Evolutionary conservation across 1,140 invertebrate species (phyloP).

Genomic region (Asobara japonica): DNA sequence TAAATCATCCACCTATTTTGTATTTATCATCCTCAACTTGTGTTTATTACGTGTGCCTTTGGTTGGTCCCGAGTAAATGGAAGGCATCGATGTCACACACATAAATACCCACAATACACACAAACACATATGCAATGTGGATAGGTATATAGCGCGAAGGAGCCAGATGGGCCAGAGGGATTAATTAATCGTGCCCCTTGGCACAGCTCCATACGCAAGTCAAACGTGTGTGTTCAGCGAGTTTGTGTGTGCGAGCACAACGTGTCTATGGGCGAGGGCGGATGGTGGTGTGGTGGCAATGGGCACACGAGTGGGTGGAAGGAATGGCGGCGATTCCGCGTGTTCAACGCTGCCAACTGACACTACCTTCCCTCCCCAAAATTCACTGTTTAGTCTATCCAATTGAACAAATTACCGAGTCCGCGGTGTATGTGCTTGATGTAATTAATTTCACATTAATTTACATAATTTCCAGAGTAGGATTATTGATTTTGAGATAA

Average conservation of each 20-base stretch:
- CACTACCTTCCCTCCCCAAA: background rate
- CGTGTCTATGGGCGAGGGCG: background rate
- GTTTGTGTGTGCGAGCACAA: conserved; percentile 2
- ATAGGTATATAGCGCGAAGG: conserved; percentile 24
- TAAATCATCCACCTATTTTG: background rate
- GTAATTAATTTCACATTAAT: background rate
- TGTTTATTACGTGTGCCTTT: conserved; percentile 5
- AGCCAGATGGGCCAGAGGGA: conserved; percentile 39
- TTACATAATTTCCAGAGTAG: too few relatives aligned
- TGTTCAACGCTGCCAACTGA: conserved; percentile 12
- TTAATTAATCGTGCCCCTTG: conserved; percentile 41
- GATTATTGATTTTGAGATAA: background rate
- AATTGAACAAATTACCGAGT: background rate
- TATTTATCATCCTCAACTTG: background rate
- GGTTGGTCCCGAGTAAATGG: background rate
- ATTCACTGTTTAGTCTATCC: conserved; percentile 7
- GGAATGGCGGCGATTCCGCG: background rate
- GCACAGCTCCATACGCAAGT: conserved; percentile 31
- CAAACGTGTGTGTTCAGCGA: background rate
- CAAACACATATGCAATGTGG: background rate
- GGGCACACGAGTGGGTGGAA: conserved; percentile 13
- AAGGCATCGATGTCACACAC: conserved; percentile 4
- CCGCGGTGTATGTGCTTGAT: background rate
- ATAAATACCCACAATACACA: conserved; percentile 1
- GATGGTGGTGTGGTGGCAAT: background rate